A percentile compares a stretch with the other conserved stretches of the same genome.
These are phyloP conservation scores for Hemithea aestivaria DNA, from an alignment of 2,888 invertebrate species.

Conservation along the genomic window DNA sequence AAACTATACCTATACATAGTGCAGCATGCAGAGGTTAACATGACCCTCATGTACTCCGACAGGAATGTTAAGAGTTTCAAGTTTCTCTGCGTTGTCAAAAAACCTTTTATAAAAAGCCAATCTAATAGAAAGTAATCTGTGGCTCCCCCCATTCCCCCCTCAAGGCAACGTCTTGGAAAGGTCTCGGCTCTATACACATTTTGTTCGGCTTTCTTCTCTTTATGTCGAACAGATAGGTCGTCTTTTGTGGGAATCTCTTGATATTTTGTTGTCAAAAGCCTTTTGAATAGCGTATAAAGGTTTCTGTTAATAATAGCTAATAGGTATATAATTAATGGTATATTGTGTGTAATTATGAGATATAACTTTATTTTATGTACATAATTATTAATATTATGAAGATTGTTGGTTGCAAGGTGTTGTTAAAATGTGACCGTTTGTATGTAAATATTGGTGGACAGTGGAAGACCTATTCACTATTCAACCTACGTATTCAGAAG, in stretches of 20 bases:
- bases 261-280: constrained; percentile 27
- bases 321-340: constrained; percentile 14
- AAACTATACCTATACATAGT: no score
- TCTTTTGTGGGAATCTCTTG: constrained; percentile 24
- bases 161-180: constrained; percentile 67
- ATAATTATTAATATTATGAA: neutral
- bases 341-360: constrained; percentile 1
- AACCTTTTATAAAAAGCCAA: no score
- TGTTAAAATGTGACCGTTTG: no score
- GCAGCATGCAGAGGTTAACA: no score
- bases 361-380: neutral
- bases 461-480: no score
- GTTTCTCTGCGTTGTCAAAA: no score
- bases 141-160: constrained; percentile 37
- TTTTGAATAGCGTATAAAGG: constrained; percentile 17
- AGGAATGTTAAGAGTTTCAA: no score
- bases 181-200: constrained; percentile 65
- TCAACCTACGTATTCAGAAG: no score
- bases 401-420: no score
- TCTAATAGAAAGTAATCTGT: constrained; percentile 6
- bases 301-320: constrained; percentile 16
- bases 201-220: constrained; percentile 70
- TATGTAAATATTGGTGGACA: no score
- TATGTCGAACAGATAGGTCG: constrained; percentile 49
- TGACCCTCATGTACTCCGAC: no score